Evolutionary conservation across 2,888 invertebrate genomes (phyloP).

Genomic region (Xestoiulus laeticollis): DNA sequence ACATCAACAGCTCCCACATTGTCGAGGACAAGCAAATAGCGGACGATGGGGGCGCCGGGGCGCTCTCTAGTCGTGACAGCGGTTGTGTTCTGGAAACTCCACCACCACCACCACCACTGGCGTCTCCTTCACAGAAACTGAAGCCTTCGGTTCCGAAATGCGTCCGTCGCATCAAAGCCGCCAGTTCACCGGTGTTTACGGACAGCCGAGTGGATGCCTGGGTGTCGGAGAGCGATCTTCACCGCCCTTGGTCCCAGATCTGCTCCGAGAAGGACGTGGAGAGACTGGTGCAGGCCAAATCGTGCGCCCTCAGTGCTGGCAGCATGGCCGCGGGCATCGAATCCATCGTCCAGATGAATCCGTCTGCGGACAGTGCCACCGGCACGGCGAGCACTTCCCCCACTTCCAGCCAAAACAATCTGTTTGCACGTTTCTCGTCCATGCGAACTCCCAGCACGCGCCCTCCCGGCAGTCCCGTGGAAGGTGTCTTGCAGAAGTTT

Average conservation of each 20-base stretch:
- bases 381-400: background rate
- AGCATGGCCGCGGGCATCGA: constrained; percentile 52
- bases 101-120: background rate
- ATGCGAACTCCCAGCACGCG: constrained; percentile 49
- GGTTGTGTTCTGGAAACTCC: background rate
- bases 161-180: constrained; percentile 55
- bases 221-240: constrained; percentile 55
- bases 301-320: constrained; percentile 34
- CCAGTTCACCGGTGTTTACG: constrained; percentile 54
- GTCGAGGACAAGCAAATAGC: background rate
- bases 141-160: constrained; percentile 51
- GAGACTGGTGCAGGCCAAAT: constrained; percentile 48
- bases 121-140: background rate
- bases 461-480: constrained; percentile 58
- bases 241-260: constrained; percentile 56
- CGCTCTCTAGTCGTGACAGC: constrained; percentile 12
- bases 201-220: constrained; percentile 53
- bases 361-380: background rate
- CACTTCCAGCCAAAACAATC: constrained; percentile 41
- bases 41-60: constrained; percentile 6
- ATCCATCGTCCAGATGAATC: constrained; percentile 48
- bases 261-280: constrained; percentile 55
- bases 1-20: background rate
- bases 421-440: constrained; percentile 55
- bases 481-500: constrained; percentile 76